Evolutionary conservation across 2,797 vertebrate species (phyloP).

Genomic region (Myotis pilosus): DNA sequence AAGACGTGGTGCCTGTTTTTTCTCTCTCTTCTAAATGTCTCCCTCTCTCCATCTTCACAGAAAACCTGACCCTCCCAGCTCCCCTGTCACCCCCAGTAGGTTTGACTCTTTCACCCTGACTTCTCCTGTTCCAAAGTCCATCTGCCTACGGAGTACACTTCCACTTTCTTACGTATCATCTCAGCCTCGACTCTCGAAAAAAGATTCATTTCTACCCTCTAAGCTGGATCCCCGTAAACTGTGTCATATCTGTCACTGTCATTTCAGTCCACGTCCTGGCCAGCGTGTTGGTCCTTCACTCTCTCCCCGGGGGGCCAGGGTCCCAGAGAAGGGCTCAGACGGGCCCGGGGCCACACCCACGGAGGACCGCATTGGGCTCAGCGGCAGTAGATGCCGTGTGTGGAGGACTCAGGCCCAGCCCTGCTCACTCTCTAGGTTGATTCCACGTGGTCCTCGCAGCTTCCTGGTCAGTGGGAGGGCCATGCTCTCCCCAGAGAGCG

Average conservation of each 20-base stretch:
- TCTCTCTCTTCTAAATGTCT: not conserved
- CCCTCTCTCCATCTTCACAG: not conserved
- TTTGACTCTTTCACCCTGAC: not conserved
- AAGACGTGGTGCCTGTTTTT: not conserved
- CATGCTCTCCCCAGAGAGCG: rapidly evolving
- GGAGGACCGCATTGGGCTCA: not conserved
- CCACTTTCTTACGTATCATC: not conserved
- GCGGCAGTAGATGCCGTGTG: not conserved
- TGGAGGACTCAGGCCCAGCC: not conserved
- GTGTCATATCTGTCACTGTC: not conserved
- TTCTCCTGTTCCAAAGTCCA: not conserved
- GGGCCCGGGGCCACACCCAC: too few species aligned
- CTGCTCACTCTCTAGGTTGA: not conserved
- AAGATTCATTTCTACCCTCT: not conserved
- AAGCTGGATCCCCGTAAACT: not conserved
- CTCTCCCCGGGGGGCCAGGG: not conserved
- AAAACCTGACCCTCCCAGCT: not conserved
- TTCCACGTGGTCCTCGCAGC: too few species aligned
- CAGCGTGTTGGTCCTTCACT: not conserved
- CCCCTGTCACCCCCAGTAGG: not conserved
- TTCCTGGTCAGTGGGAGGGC: not conserved
- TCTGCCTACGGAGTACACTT: not conserved
- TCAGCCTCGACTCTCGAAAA: not conserved
- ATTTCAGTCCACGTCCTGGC: not conserved
- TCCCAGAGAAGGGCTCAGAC: not conserved